Evolutionary conservation across 2,888 invertebrate species (phyloP), one percentile per base, ranked within the genome.

Genomic region (Eugnorisma glareosa): DNA sequence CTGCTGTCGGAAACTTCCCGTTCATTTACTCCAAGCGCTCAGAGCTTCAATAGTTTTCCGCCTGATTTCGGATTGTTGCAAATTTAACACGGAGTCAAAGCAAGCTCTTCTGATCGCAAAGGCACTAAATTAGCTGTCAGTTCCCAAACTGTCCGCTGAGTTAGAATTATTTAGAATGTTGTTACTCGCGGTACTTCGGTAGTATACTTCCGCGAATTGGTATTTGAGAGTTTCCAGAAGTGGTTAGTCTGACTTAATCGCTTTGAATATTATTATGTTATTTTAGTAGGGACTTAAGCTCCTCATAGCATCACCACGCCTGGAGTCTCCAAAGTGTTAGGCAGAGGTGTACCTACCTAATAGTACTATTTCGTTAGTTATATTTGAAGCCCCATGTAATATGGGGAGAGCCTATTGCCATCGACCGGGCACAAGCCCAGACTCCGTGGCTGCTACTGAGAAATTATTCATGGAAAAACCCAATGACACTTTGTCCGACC

Each of bases 31-130:
- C 86, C 83, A 89, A 91, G 91, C 93, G 88, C 89, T 76, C 85
- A 82, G 90, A 91, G 91, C 93, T 92, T 84, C 91, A 90, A 93
- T 94, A 95, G 94, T 93, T 94, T 94, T 93, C 93, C 94, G 94
- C 93, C 94, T 93, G 94, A 93, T 93, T 95, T 94, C 88, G 91
- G 91, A 94, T 94, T 94, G 93, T 93, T 94, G 94, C 94, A 94
- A 94, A 94, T 94, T 94, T 91, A 94, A 93, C 93, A 89, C 85
- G 81, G 87, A 93, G 91, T 93, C 93, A 93, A 94, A 94, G 93
- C 92, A 89, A 92, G 92, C 92, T 90, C 89, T 90, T 91, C 89
- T 88, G 91, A 93, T 93, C 89, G 90, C 92, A 90, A 92, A 94
- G 92, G 93, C 93, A 91, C 92, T 92, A 92, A 93, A 93, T 93